Conservation (phyloP, 2,888 invertebrate species). For the Orthonevra nobilis region DNA sequence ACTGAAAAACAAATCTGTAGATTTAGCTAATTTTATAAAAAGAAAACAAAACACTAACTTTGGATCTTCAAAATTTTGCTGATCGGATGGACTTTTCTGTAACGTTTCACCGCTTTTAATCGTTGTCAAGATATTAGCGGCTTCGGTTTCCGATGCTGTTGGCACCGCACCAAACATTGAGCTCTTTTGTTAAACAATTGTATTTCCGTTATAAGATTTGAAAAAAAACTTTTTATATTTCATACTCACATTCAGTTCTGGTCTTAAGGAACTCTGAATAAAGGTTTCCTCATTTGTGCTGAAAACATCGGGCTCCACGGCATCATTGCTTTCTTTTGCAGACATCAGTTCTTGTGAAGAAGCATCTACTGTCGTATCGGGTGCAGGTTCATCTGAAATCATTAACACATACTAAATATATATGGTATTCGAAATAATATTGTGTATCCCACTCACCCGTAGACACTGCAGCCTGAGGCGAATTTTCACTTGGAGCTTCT, state of each 20-base stretch:
- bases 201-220: background rate
- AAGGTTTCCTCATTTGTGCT: conserved; percentile 68
- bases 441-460: conserved; percentile 28
- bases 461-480: conserved; percentile 30
- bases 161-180: conserved; percentile 68
- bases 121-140: conserved; percentile 77
- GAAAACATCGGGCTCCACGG: conserved; percentile 73
- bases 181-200: conserved; percentile 12
- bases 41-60: conserved; percentile 22
- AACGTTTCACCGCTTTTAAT: conserved; percentile 76
- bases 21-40: too few relatives aligned
- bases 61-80: conserved; percentile 20
- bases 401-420: too few relatives aligned
- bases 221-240: too few relatives aligned
- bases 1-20: background rate
- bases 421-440: too few relatives aligned
- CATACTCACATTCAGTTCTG: conserved; percentile 22
- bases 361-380: conserved; percentile 38
- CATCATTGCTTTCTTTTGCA: conserved; percentile 37
- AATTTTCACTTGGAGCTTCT: conserved; percentile 31
- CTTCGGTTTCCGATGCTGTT: conserved; percentile 77
- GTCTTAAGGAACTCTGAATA: conserved; percentile 18
- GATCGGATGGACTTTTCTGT: conserved; percentile 44
- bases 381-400: conserved; percentile 43
- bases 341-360: conserved; percentile 11